Base-by-base conservation (phyloP, 2,797 vertebrate species). In the Danio kyathit region DNA sequence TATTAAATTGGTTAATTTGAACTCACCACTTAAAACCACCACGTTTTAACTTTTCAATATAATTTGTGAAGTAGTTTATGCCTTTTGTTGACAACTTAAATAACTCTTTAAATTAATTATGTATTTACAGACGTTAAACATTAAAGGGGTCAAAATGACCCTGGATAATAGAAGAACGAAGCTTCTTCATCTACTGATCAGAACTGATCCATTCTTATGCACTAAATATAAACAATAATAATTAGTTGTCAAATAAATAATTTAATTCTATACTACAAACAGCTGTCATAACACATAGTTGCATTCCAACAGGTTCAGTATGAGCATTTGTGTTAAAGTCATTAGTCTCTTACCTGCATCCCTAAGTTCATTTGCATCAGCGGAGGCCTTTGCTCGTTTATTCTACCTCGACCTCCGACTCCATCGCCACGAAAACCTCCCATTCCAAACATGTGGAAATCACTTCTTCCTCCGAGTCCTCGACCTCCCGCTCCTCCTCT, bases 321-420 rank as follows among this genome's bases (percentile, higher is more conserved):
- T 14, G 52, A 21, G 10, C 14, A 57, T 46, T 56, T 2, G 0
- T 56, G 44, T 13, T 54, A 57, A 7, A 21, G 6, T 12, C 0
- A 0, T 21, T n/a, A 41, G 49, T 12, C 6, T 63, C 60, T 93
- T 94, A 99, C 97, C 97, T 95, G 95, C 83, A 96, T 85, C 6
- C 94, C 88, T 81, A 96, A 91, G 86, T 96, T 95, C 54, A 93
- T 88, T 52, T 94, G 92, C 82, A 98, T 95, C 85, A 97, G 89
- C 0, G 95, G 95, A 5, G 93, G 89, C 81, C 96, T 95, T 84
- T 96, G 96, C 80, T 97, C 96, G 84, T 96, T 96, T 88, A 96
- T 93, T 88, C 96, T 92, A 57, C 95, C 95, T 84, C 96, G 87
- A 54, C 96, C 95, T 59, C 88, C 90, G 83, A 79, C 90, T 40